phyloP scores from a whole-genome alignment of 2,113 vertebrate genomes.

The Poeciliopsis retropinna region DNA sequence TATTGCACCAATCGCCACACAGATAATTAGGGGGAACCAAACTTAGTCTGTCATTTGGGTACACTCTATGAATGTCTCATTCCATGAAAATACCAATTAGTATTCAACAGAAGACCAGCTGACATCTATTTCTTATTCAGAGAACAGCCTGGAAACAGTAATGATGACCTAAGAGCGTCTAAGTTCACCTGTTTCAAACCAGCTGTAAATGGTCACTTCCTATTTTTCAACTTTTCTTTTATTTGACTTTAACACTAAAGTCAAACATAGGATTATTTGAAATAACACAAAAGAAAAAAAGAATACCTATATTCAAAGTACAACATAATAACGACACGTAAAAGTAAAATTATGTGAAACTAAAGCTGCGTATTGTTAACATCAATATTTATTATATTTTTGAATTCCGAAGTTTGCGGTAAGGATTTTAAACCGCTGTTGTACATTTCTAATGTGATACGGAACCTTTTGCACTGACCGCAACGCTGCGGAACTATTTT shows the following conservation, averaged over 20 bases:
- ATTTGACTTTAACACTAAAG: no score
- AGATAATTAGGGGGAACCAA: slow-evolving; percentile 36
- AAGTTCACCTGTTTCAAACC: not conserved
- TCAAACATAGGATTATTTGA: not conserved
- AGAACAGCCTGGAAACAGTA: not conserved
- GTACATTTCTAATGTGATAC: not conserved
- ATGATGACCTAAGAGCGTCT: not conserved
- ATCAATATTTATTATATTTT: not conserved
- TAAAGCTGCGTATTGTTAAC: not conserved
- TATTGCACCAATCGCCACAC: slow-evolving; percentile 46
- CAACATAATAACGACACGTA: not conserved
- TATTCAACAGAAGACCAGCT: slow-evolving; percentile 38
- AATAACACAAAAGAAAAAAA: not conserved
- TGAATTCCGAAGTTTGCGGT: not conserved
- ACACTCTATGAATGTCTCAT: slow-evolving; percentile 10
- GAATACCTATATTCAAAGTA: not conserved
- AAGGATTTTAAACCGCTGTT: not conserved
- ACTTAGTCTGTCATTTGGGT: slow-evolving; percentile 35
- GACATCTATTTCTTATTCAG: slow-evolving; percentile 31
- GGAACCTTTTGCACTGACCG: slow-evolving; percentile 50
- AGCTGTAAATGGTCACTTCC: not conserved
- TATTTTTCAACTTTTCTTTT: no score
- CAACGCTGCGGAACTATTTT: slow-evolving; percentile 35
- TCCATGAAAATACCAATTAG: slow-evolving; percentile 36
- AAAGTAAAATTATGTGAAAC: not conserved